Conservation (phyloP, 2,113 vertebrate species). For the Cygnus buccinator region DNA sequence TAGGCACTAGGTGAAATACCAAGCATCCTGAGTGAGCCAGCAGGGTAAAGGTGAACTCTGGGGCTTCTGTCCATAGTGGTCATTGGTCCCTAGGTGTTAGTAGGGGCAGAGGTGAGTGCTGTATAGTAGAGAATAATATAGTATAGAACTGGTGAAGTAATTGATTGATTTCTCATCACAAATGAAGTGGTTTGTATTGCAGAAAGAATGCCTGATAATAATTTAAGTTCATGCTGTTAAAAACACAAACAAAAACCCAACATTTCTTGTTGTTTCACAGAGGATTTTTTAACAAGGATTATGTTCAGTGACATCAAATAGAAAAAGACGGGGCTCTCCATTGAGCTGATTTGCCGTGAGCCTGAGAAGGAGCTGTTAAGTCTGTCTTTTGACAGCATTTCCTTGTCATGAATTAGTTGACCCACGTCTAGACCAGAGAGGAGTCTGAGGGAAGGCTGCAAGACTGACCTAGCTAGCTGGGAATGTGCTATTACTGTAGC, state of each 20-base stretch:
- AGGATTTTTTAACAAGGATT: not conserved
- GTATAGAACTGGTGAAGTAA: not conserved
- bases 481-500: not conserved
- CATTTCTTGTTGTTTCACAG: not conserved
- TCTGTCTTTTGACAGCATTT: not conserved
- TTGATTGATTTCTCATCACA: not conserved
- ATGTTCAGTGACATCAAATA: not conserved
- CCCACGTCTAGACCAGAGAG: not conserved
- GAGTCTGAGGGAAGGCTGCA: not conserved
- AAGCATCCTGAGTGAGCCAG: not conserved
- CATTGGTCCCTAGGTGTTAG: not conserved
- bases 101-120: not conserved
- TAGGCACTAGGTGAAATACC: not conserved
- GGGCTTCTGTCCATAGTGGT: not conserved
- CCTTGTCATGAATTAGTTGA: not conserved
- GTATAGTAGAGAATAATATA: not conserved
- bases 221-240: not conserved
- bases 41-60: not conserved
- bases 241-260: not conserved
- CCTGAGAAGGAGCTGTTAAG: not conserved
- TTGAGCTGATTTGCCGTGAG: not conserved
- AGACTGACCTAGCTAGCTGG: not conserved
- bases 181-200: not conserved
- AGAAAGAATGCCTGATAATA: not conserved
- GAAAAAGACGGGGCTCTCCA: not conserved